Evolutionary conservation across 2,113 vertebrate genomes (phyloP), one percentile per base, ranked within the genome.

Genomic region (Tinamus guttatus): DNA sequence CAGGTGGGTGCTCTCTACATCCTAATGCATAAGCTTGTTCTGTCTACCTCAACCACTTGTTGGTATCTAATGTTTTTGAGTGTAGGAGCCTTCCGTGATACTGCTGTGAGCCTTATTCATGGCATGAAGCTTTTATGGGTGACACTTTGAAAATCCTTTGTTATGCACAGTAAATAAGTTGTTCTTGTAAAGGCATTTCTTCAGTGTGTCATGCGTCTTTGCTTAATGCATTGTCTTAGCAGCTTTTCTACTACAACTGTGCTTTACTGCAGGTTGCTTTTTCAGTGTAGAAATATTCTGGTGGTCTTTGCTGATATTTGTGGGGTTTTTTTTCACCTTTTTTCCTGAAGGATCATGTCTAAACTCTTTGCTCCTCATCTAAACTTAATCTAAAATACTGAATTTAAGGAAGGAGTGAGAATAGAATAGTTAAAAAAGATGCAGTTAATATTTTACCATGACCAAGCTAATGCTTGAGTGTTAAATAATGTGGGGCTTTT

Each of bases 391-490:
- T n/a, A n/a, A n/a, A n/a, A n/a, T n/a, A n/a, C n/a, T n/a, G n/a
- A n/a, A n/a, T n/a, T n/a, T n/a, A n/a, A n/a, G n/a, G n/a, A n/a
- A n/a, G n/a, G n/a, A n/a, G n/a, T n/a, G n/a, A 91, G 96, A 95
- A 76, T 38, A 64, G 78, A 91, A 84, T 70, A 96, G 90, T 90
- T 92, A 96, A 89, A 62, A 94, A 69, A 85, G 40, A 74, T 81
- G 92, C 96, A 97, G 94, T 97, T 97, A 93, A 18, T 32, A 10
- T 89, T 97, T 97, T 95, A 59, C 85, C 38, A 43, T 68, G 12
- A 85, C 41, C 47, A 95, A 94, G 40, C 58, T 68, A 63, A 63
- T 22, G 8, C 38, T 47, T 18, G 15, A 40, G 1, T 87, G 19
- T 92, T 81, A 86, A 90, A 49, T 74, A 80, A 87, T 69, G 9